Evolutionary conservation across 2,797 vertebrate genomes (phyloP).

Genomic region (Phrynocephalus vlangalii): DNA sequence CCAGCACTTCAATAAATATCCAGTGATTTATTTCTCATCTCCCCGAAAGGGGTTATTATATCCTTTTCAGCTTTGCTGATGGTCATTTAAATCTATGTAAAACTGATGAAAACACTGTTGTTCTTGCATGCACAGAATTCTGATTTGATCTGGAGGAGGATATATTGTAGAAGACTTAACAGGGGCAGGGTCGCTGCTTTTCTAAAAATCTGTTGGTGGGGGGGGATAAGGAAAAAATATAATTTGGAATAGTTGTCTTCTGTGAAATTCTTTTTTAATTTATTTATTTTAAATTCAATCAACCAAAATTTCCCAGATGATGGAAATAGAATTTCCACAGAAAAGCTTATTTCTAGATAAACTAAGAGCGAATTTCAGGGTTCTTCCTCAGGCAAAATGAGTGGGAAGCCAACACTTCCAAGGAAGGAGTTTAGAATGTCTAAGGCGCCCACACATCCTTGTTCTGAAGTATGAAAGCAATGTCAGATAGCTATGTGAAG

Average conservation of each 20-base stretch:
- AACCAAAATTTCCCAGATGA: not conserved
- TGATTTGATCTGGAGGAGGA: not conserved
- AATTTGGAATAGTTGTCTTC: not conserved
- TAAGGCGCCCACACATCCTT: not conserved
- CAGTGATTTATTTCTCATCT: not conserved
- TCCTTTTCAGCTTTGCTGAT: not conserved
- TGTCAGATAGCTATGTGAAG: no score
- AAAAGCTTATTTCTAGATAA: not conserved
- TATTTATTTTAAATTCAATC: not conserved
- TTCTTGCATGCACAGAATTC: not conserved
- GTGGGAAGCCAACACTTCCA: not conserved
- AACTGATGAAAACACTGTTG: not conserved
- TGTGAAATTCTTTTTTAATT: not conserved
- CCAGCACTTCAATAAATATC: conserved; percentile 24
- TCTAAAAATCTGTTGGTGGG: not conserved
- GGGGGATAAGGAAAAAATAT: not conserved
- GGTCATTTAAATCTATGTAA: not conserved
- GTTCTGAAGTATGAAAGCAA: not conserved
- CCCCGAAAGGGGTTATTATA: accelerated
- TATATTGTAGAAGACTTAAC: not conserved
- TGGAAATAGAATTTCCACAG: not conserved
- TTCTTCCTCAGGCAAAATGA: not conserved
- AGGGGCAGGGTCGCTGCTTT: not conserved
- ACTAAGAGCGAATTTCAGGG: not conserved
- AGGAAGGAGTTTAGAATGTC: not conserved